Conservation (phyloP, 2,113 vertebrate genomes). For the Lagopus muta region DNA sequence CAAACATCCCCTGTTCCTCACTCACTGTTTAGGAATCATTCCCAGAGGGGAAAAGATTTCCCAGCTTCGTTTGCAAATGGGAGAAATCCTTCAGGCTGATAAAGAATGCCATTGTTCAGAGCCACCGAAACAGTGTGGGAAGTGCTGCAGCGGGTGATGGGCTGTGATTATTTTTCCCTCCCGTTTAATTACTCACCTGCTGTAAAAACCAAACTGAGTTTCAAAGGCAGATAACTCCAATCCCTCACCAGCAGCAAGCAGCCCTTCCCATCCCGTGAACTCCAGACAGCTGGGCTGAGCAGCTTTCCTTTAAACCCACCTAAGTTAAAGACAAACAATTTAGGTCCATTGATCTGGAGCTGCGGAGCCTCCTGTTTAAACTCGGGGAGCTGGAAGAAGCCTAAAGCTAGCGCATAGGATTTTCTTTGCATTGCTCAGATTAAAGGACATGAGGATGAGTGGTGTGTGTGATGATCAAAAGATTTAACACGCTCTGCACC, state of each 20-base stretch:
- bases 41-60: background rate
- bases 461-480: slow-evolving; percentile 74
- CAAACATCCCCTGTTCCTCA: background rate
- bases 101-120: background rate
- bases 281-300: slow-evolving; percentile 61
- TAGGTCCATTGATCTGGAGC: slow-evolving; percentile 69
- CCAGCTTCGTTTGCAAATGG: background rate
- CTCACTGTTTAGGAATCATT: background rate
- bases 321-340: slow-evolving; percentile 73
- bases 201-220: slow-evolving; percentile 20
- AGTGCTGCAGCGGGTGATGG: background rate
- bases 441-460: slow-evolving; percentile 71
- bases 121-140: background rate
- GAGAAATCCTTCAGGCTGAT: background rate
- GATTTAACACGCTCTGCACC: slow-evolving; percentile 65
- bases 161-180: background rate
- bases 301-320: slow-evolving; percentile 64
- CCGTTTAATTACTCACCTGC: slow-evolving; percentile 51
- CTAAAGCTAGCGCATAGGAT: slow-evolving; percentile 34
- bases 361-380: slow-evolving; percentile 61
- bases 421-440: slow-evolving; percentile 70
- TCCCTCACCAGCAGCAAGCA: slow-evolving; percentile 13
- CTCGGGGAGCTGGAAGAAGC: slow-evolving; percentile 41
- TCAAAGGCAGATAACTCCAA: slow-evolving; percentile 31
- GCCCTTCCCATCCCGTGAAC: slow-evolving; percentile 37